These are phyloP conservation scores for Pedionomus torquatus DNA, from an alignment of 2,113 vertebrate genomes.

Conservation along the genomic window DNA sequence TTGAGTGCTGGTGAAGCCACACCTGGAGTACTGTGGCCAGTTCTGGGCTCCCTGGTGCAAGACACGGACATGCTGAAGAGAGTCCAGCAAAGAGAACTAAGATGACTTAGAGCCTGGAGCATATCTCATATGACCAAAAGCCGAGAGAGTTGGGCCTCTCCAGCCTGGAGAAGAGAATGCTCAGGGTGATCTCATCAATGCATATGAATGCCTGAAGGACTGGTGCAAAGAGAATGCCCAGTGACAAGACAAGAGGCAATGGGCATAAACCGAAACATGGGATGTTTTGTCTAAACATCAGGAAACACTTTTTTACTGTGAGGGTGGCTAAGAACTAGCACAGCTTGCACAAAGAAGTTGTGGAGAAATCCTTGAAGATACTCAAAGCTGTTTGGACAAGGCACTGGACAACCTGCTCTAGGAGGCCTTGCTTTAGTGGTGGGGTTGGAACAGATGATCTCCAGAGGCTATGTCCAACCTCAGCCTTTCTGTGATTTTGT, in stretches of 20 bases:
- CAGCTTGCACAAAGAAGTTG: neutral
- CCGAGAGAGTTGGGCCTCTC: neutral
- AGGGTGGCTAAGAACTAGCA: neutral
- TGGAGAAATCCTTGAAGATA: neutral
- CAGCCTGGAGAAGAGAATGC: neutral
- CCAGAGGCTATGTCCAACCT: neutral
- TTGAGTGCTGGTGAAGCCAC: no score
- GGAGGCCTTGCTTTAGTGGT: neutral
- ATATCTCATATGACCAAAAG: neutral
- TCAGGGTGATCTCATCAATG: neutral
- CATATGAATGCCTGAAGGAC: neutral
- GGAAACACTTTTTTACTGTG: neutral
- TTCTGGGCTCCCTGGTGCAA: neutral
- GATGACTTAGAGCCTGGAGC: neutral
- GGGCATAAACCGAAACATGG: neutral
- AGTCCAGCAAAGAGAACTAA: neutral
- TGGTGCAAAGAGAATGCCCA: neutral
- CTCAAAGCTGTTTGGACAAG: neutral
- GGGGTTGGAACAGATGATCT: neutral
- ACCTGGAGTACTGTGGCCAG: neutral
- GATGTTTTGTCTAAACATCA: neutral
- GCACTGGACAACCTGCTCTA: neutral
- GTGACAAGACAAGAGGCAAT: neutral
- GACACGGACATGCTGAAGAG: neutral
- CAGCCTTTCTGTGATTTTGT: neutral